Evolutionary conservation across 1,140 invertebrate species (phyloP).

Genomic region (Drosophila littoralis): DNA sequence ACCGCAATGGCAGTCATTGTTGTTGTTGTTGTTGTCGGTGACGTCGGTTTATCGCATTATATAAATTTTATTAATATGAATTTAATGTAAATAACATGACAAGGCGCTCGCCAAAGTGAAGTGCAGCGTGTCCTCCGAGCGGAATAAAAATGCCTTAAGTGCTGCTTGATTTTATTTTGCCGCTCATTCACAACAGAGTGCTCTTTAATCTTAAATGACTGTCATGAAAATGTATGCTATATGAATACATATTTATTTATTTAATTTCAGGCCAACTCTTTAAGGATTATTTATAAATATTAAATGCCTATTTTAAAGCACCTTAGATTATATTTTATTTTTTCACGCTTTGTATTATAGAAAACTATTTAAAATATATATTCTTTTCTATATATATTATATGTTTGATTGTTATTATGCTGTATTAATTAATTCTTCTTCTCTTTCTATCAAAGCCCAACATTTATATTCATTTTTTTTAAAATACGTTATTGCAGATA

Average conservation of each 20-base stretch:
- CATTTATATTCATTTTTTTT: too few relatives aligned
- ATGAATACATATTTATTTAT: not conserved
- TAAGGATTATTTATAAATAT: too few relatives aligned
- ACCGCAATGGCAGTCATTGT: conserved; percentile 20
- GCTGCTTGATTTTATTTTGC: conserved; percentile 31
- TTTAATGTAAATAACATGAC: conserved; percentile 49
- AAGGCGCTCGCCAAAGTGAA: conserved; percentile 25
- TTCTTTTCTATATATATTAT: too few relatives aligned
- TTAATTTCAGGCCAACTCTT: not conserved
- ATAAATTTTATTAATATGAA: conserved; percentile 55
- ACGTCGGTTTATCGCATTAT: conserved; percentile 43
- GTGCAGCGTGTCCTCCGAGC: conserved; percentile 17
- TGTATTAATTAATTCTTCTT: too few relatives aligned
- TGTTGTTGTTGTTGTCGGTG: conserved; percentile 28
- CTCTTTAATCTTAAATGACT: conserved; percentile 10
- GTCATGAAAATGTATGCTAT: conserved; percentile 11
- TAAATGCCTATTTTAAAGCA: too few relatives aligned
- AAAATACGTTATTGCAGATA: too few relatives aligned
- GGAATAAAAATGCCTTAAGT: conserved; percentile 36
- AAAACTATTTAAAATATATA: too few relatives aligned
- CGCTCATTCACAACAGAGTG: conserved; percentile 8
- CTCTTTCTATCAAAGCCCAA: too few relatives aligned
- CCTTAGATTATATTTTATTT: too few relatives aligned
- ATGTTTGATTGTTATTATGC: too few relatives aligned
- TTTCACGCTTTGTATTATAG: too few relatives aligned